Evolutionary conservation across 2,888 invertebrate genomes (phyloP).

Genomic region (Apoderus coryli): DNA sequence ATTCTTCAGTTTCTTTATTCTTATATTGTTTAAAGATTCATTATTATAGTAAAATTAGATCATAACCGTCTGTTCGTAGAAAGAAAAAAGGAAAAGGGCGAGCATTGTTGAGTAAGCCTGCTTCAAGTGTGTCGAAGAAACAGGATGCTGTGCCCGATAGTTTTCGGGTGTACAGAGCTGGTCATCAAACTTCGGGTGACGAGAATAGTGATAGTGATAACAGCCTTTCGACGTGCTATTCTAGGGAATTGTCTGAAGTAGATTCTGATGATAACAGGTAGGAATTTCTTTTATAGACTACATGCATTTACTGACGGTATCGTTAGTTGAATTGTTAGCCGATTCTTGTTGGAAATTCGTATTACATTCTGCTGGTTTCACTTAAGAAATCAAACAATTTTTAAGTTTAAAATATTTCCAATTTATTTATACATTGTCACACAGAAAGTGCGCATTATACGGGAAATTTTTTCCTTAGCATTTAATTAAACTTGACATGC

Average conservation of each 20-base stretch:
- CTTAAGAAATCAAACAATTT: no score
- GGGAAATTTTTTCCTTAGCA: no score
- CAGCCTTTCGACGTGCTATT: conserved; percentile 35
- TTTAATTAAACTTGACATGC: no score
- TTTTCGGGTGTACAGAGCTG: conserved; percentile 39
- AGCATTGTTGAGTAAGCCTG: no score
- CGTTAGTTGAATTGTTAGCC: no score
- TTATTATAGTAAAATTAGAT: no score
- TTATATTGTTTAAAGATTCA: background rate
- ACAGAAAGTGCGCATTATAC: no score
- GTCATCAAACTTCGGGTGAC: conserved; percentile 28
- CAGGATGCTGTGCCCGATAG: conserved; percentile 33
- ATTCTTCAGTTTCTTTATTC: background rate
- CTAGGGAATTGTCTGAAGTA: conserved; percentile 31
- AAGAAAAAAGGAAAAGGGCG: conserved; percentile 27
- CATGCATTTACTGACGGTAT: conserved; percentile 1
- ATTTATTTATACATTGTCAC: no score
- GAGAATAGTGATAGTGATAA: conserved; percentile 32
- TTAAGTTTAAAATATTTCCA: no score
- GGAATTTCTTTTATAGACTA: conserved; percentile 23
- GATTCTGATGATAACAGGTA: conserved; percentile 30
- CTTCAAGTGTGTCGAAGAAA: conserved; percentile 12
- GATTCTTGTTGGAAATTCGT: no score
- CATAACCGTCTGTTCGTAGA: no score
- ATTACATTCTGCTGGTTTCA: no score